Base-by-base conservation (phyloP, 2,797 vertebrate species). In the Heterohyrax brucei region DNA sequence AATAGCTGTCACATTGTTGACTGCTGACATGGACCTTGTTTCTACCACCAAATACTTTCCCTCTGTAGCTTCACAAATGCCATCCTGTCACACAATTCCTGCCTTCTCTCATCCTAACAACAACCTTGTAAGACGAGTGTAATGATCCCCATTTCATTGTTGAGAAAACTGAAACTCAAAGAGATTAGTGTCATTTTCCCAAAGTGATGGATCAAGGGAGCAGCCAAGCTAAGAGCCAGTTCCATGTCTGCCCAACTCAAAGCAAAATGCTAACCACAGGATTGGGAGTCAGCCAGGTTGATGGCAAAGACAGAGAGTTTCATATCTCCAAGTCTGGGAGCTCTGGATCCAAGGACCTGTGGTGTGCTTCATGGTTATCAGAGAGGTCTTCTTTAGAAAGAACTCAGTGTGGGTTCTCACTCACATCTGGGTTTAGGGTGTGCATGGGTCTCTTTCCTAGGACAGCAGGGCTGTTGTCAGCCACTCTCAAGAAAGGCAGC, bases 241-340 rank as follows among this genome's bases (percentile, higher is more conserved):
- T 24, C 75, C 75, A 8, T 46, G 66, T 26, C 53, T 19, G 0
- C 44, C 50, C 76, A 72, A 62, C 48, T n/a, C 83, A 28, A 78
- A 62, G 79, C 61, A 21, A 72, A 12, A 7, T 19, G 44, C 59
- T 76, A 83, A 84, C 16, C 46, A 16, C 8, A 50, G 50, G n/a
- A 46, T 21, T 21, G 44, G 39, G 24, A 70, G 18, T 46, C 44
- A 92, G 1, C 9, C 2, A 7, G 22, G 24, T 4, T 30, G 24
- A 88, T 24, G 16, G 13, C 79, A 83, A 89, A 92, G 80, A 70
- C 50, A 89, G n/a, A 91, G 79, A 10, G 12, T 28, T 77, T 44
- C 50, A 56, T 8, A 3, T 26, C 68, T 92, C 56, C 56, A 48
- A 89, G 8, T 64, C 21, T 22, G 8, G 24, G 26, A 73, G 19